phyloP scores from a whole-genome alignment of 2,888 invertebrate species.

The Crematogaster levior region DNA sequence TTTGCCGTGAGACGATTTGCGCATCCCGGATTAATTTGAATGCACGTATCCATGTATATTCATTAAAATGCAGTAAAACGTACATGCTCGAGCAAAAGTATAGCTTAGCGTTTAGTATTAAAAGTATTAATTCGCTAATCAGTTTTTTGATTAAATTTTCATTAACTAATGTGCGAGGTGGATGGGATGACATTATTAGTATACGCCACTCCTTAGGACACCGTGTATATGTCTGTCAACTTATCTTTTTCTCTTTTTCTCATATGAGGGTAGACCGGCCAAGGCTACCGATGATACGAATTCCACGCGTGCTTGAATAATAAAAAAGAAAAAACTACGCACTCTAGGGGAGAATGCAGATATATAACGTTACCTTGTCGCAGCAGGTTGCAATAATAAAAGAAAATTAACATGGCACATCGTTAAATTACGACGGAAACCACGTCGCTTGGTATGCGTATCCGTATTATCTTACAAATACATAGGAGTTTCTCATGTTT shows the following conservation, averaged over 20 bases:
- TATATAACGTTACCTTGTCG: slow-evolving; percentile 7
- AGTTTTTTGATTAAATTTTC: background rate
- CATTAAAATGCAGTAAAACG: background rate
- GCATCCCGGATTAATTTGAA: background rate
- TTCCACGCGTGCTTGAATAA: slow-evolving; percentile 30
- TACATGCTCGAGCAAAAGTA: background rate
- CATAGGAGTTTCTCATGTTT: background rate
- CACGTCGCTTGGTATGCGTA: background rate
- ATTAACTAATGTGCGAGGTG: slow-evolving; percentile 15
- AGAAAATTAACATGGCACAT: slow-evolving; percentile 18
- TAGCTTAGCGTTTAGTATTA: background rate
- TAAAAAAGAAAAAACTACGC: slow-evolving; percentile 23
- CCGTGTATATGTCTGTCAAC: background rate
- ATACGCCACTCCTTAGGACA: background rate
- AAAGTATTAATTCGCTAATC: background rate
- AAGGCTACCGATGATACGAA: slow-evolving; percentile 42
- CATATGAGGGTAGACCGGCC: background rate
- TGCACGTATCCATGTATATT: background rate
- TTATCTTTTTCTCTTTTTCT: background rate
- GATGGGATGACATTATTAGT: background rate
- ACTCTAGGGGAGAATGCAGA: background rate
- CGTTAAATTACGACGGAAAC: too few species aligned
- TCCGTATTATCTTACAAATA: background rate
- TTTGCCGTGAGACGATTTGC: background rate
- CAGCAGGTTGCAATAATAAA: slow-evolving; percentile 10